These are phyloP conservation scores for Vipera latastei DNA, from an alignment of 2,797 vertebrate species.

Conservation along the genomic window DNA sequence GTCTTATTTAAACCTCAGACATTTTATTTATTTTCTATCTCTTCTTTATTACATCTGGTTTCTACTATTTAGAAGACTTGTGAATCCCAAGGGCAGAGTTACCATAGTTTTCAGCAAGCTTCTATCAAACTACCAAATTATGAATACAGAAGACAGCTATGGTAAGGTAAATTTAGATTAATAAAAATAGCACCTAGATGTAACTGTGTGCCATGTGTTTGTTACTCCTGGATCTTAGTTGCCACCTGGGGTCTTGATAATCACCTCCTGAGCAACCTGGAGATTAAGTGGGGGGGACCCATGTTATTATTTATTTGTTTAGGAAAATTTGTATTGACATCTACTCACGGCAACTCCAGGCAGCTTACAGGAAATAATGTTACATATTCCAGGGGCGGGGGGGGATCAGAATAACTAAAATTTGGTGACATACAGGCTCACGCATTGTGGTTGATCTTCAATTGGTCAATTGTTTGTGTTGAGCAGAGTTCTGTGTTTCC, in stretches of 20 bases:
- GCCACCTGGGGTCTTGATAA: background rate
- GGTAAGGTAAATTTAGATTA: background rate
- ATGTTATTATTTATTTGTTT: too few species aligned
- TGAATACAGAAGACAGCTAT: background rate
- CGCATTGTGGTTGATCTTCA: background rate
- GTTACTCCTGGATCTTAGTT: background rate
- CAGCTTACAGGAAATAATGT: background rate
- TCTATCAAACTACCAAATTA: background rate
- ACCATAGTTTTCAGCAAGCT: background rate
- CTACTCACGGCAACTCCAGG: too few species aligned
- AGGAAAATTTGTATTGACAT: too few species aligned
- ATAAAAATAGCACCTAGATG: background rate
- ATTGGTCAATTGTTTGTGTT: background rate
- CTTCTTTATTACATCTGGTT: background rate
- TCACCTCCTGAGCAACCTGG: background rate
- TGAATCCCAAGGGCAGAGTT: background rate
- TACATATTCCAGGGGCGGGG: background rate
- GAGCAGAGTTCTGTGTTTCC: background rate
- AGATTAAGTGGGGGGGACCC: background rate
- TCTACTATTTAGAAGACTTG: background rate
- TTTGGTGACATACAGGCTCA: background rate
- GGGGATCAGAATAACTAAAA: background rate
- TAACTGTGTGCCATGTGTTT: background rate
- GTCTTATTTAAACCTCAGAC: background rate
- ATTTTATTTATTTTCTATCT: background rate